These are phyloP conservation scores for Megaceryle torquata DNA, from an alignment of 2,113 vertebrate genomes.

Conservation along the genomic window DNA sequence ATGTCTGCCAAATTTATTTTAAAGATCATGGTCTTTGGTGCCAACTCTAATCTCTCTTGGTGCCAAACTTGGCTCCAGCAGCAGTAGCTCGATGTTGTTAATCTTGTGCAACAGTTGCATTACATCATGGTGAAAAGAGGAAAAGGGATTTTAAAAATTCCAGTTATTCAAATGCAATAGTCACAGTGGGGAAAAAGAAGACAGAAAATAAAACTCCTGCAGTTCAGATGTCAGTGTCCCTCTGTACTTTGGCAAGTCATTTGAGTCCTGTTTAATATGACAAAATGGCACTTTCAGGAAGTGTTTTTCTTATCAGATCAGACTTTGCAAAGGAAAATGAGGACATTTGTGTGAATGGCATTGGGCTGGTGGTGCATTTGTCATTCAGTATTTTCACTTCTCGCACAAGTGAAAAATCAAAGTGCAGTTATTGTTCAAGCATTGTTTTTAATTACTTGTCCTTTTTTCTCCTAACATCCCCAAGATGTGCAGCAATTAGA, in stretches of 20 bases:
- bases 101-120: conserved; percentile 37
- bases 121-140: conserved; percentile 42
- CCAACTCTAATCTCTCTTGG: conserved; percentile 26
- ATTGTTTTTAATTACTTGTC: not conserved
- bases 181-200: not conserved
- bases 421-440: not conserved
- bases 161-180: conserved; percentile 13
- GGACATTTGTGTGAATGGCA: not conserved
- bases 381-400: not conserved
- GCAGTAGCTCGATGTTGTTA: conserved; percentile 27
- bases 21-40: conserved; percentile 9
- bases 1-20: conserved; percentile 30
- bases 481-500: not conserved
- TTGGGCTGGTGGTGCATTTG: not conserved
- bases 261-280: conserved; percentile 1
- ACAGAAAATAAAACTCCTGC: not conserved
- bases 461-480: not conserved
- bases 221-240: conserved; percentile 29
- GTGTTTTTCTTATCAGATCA: not conserved
- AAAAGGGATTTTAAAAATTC: conserved; percentile 52
- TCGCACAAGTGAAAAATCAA: not conserved
- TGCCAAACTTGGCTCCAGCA: conserved; percentile 33
- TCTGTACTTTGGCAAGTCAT: not conserved
- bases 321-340: not conserved
- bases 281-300: conserved; percentile 7